Evolutionary conservation across 1,140 invertebrate species (phyloP), one percentile per base, ranked within the genome.

Genomic region (Ptiloglossa arizonensis): DNA sequence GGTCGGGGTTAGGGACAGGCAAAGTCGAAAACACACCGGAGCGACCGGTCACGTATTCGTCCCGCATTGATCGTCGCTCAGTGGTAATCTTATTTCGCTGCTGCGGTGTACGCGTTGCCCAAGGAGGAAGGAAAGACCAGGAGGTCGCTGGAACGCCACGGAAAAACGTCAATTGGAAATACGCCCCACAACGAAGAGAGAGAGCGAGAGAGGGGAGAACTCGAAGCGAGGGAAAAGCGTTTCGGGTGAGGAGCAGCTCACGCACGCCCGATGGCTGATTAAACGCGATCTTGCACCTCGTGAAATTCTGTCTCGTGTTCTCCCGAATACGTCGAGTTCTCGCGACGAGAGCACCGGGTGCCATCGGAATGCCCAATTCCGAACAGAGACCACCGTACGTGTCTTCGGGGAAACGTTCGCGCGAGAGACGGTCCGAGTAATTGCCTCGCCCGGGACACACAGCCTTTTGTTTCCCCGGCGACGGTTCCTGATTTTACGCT

Each of bases 251-350:
- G 13, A 9, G 52, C 11, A 35, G 22, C 15, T 15, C 54, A 54
- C 48, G 60, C 63, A 32, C 78, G 79, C 52, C 44, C 75, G 41
- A 57, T n/a, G 79, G 50, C 60, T 56, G 62, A 56, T 76, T 44
- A 48, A 57, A 74, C 80, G 63, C 76, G 48, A 69, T 60, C 32
- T 38, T 64, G 56, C 76, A 52, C 77, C 76, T 67, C 56, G 62
- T 46, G 69, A 79, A 81, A 81, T 76, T 57, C 50, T 68, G 79
- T 77, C 78, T 78, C 67, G 46, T 46, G n/a, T 48, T 80, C n/a
- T 57, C 17, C 32, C 35, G 27, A 41, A 68, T 41, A 64, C 59
- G 52, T 67, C 48, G 72, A 38, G 35, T 9, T 9, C 60, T 32
- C 60, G 71, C 66, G 62, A 48, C 46, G 70, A 66, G 27, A 54